phyloP scores from a whole-genome alignment of 2,797 vertebrate genomes.

The Kryptolebias ocellatus region DNA sequence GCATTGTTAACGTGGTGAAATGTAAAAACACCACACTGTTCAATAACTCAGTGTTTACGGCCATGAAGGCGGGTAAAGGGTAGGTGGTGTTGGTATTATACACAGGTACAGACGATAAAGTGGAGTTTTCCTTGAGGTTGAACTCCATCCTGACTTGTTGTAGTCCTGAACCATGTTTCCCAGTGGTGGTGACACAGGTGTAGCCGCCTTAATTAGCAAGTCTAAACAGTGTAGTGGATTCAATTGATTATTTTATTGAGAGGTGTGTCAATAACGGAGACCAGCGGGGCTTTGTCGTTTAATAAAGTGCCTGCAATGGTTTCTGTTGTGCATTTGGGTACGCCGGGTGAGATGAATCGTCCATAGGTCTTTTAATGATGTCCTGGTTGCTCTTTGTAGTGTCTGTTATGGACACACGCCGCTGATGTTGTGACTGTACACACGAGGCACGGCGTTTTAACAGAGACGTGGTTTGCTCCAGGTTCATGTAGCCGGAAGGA shows the following conservation, averaged over 20 bases:
- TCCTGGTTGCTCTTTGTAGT: constrained; percentile 31
- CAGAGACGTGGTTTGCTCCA: constrained; percentile 49
- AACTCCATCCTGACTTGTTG: constrained; percentile 9
- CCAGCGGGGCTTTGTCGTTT: constrained; percentile 33
- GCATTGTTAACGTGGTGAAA: no score
- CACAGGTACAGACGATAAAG: no score
- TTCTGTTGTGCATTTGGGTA: constrained; percentile 15
- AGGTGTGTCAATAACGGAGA: constrained; percentile 59
- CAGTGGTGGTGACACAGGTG: constrained; percentile 24
- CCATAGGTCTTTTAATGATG: constrained; percentile 40
- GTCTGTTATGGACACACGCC: constrained; percentile 28
- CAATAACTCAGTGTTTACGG: no score
- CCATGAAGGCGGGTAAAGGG: no score
- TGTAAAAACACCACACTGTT: no score
- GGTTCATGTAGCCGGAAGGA: constrained; percentile 61
- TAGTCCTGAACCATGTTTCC: background rate
- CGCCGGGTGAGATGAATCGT: constrained; percentile 26
- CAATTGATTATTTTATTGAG: constrained; percentile 72
- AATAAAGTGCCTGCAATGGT: constrained; percentile 32
- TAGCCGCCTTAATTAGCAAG: constrained; percentile 54
- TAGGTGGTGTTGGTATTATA: no score
- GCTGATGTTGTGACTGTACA: constrained; percentile 41
- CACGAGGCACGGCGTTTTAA: constrained; percentile 65
- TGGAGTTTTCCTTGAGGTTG: background rate
- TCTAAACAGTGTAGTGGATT: constrained; percentile 56